phyloP scores from a whole-genome alignment of 1,140 invertebrate species.

The Dreissena rostriformis region DNA sequence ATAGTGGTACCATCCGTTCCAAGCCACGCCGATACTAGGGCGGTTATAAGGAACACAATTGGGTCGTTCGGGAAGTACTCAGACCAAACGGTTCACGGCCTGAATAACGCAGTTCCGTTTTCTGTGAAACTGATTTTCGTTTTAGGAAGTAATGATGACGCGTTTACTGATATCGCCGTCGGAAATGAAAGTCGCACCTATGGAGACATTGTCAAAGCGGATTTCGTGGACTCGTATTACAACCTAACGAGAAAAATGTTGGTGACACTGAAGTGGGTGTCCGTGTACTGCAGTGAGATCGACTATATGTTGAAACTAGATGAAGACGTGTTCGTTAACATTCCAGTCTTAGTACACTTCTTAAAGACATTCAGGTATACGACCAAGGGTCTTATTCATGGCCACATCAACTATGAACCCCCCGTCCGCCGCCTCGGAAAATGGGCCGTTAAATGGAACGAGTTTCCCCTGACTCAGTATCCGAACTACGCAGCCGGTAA shows the following conservation, averaged over 20 bases:
- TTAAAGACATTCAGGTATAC: background rate
- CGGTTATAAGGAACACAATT: conserved; percentile 2
- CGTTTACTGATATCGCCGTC: background rate
- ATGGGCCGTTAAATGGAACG: conserved; percentile 22
- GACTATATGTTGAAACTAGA: conserved; percentile 81
- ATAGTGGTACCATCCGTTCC: conserved; percentile 29
- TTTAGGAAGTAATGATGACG: background rate
- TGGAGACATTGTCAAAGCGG: conserved; percentile 26
- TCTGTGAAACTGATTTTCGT: conserved; percentile 20
- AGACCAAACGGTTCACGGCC: background rate
- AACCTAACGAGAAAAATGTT: conserved; percentile 40
- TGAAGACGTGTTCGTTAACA: conserved; percentile 81
- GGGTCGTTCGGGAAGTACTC: background rate
- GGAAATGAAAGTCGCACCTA: conserved; percentile 1
- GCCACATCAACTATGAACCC: background rate
- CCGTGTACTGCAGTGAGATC: conserved; percentile 85
- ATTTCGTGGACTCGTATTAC: conserved; percentile 25
- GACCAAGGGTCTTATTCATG: background rate
- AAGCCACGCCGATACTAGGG: background rate
- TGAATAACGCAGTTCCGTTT: background rate
- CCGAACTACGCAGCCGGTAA: conserved; percentile 75
- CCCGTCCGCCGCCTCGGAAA: conserved; percentile 37
- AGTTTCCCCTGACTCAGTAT: conserved; percentile 50
- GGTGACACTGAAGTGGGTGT: conserved; percentile 88
- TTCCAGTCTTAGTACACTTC: conserved; percentile 83